Conservation (phyloP, 2,113 vertebrate species). For the Mionectes macconnelli region DNA sequence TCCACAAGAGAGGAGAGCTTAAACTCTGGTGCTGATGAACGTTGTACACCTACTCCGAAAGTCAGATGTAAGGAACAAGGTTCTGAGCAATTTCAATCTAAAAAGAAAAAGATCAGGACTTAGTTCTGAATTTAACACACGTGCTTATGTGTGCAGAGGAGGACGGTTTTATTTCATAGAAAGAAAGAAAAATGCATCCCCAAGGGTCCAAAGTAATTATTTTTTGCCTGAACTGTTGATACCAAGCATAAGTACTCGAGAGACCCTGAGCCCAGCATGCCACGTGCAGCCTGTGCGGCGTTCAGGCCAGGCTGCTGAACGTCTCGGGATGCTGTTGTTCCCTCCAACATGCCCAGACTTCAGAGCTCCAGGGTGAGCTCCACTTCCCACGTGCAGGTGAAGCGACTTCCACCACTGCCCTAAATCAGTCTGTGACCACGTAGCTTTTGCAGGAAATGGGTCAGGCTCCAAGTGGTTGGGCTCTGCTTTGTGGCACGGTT, state of each 20-base stretch:
- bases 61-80: slow-evolving; percentile 15
- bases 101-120: neutral
- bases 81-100: neutral
- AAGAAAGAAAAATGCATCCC: neutral
- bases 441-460: neutral
- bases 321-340: neutral
- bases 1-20: slow-evolving; percentile 11
- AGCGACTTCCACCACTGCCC: neutral
- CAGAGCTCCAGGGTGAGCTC: neutral
- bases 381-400: neutral
- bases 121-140: neutral
- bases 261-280: neutral
- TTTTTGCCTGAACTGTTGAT: slow-evolving; percentile 6
- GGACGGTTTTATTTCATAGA: neutral
- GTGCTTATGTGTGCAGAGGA: neutral
- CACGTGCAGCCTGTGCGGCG: neutral
- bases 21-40: slow-evolving; percentile 11
- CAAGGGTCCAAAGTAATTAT: neutral
- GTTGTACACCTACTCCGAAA: neutral
- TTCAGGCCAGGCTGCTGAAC: neutral
- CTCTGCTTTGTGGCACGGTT: neutral
- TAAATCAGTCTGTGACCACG: neutral
- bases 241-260: neutral
- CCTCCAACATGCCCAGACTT: rapidly evolving
- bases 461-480: neutral